Evolutionary conservation across 2,113 vertebrate species (phyloP), one percentile per base, ranked within the genome.

Genomic region (Ptilorrhoa leucosticta): DNA sequence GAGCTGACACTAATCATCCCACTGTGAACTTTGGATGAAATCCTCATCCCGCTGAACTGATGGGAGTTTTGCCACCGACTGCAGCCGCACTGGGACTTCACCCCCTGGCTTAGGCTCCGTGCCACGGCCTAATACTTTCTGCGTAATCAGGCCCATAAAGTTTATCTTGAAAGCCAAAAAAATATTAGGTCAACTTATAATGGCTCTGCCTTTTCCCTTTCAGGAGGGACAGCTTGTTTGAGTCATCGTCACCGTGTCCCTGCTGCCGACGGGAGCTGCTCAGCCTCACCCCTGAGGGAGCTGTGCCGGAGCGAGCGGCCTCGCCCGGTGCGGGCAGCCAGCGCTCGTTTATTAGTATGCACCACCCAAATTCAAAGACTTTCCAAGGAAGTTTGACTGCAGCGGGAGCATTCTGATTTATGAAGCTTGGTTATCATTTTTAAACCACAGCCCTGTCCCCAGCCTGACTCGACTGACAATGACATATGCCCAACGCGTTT

Each of bases 361-460:
- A 8, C 88, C 92, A 68, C 93, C 95, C 93, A 96, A 96, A 97
- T 96, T 95, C 96, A 95, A 97, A 97, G 95, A 95, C 95, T 96
- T 96, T 79, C 95, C 95, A 96, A 95, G 96, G 95, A 94, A 97
- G 93, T 95, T 96, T 90, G 92, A 96, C 90, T 94, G 87, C 91
- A 65, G 84, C 0, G 2, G 91, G 63, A 96, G 91, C 94, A 96
- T 96, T 94, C 95, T 95, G 96, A 97, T 96, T 96, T 94, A 95
- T 95, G 93, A 91, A 94, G 91, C 91, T 70, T 39, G 71, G 90
- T 96, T 97, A 93, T 96, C 42, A 94, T 94, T 94, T 96, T 96
- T 63, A 96, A 97, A 80, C 82, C 58, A 70, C 75, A 69, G 71
- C 58, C 70, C 85, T 53, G 40, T 79, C 61, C 89, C 75, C 87